Evolutionary conservation across 2,888 invertebrate genomes (phyloP), one percentile per base, ranked within the genome.

Genomic region (Euclidia mi): DNA sequence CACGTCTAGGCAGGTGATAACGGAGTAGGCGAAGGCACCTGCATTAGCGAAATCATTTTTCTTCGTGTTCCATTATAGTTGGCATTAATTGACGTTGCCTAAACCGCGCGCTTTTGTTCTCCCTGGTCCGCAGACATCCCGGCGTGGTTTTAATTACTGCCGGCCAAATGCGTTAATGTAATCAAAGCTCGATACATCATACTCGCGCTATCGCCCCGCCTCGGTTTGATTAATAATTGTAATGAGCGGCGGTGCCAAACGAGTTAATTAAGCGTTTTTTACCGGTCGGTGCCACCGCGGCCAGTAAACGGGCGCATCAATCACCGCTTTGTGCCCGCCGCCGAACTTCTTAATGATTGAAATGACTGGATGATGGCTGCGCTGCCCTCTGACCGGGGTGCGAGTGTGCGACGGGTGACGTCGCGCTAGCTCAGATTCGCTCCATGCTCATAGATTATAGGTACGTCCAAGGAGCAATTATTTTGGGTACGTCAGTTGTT

Each of bases 251-350:
- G 92, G 89, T 92, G 92, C 93, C 94, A 94, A 94, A 94, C 93
- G 94, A 94, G 94, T 94, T 94, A 94, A 94, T 94, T 93, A 94
- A 92, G 89, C 87, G 85, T 93, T 94, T 94, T 94, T 92, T 91
- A 88, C 85, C 69, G 71, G 76, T 65, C 75, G 81, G 85, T 92
- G 93, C 90, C 91, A 91, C 92, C 86, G 91, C 83, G 90, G 81
- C 87, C 88, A 83, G 93, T 93, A 94, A 94, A 94, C 94, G 94
- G 83, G 86, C 82, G 86, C 94, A 94, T 94, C 94, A 92, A 94
- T 94, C 94, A 94, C 88, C 71, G 87, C 92, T 93, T 94, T 94
- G 93, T 84, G 86, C 63, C 71, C 80, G 88, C 93, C 94, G 94
- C 90, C 93, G 88, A 85, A 88, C 81, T 84, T 83, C 87, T 85